These are phyloP conservation scores for Polypterus bichir DNA, from an alignment of 2,113 vertebrate genomes.

Conservation along the genomic window DNA sequence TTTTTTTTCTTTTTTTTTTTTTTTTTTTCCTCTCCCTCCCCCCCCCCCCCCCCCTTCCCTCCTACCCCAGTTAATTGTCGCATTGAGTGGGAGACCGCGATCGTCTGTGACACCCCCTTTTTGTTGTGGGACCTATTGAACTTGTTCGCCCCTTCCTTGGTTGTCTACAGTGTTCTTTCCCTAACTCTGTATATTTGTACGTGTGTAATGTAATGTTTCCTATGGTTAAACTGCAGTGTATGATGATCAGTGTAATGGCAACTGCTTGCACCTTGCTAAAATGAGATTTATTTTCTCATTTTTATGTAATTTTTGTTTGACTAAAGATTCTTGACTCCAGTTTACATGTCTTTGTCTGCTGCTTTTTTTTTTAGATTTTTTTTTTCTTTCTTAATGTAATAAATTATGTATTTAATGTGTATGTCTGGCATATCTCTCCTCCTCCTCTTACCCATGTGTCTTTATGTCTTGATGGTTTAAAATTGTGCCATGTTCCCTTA, in stretches of 20 bases:
- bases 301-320: constrained; percentile 51
- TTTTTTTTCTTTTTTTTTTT: too few relatives aligned
- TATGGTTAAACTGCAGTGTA: constrained; percentile 42
- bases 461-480: background rate
- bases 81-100: constrained; percentile 13
- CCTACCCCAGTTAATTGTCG: background rate
- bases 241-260: constrained; percentile 33
- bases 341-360: constrained; percentile 14
- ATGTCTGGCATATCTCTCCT: constrained; percentile 2
- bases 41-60: too few relatives aligned
- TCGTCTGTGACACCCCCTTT: too few relatives aligned
- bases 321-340: constrained; percentile 36
- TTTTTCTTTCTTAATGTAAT: background rate
- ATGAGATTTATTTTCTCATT: constrained; percentile 46
- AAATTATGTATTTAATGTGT: background rate
- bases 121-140: too few relatives aligned
- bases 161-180: too few relatives aligned
- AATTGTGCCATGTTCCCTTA: background rate
- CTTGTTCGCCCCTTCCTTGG: too few relatives aligned
- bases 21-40: too few relatives aligned
- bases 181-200: constrained; percentile 36
- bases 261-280: constrained; percentile 37
- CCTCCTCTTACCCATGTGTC: background rate
- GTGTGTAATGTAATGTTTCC: constrained; percentile 41
- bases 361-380: constrained; percentile 8